These are phyloP conservation scores for Bicyclus anynana DNA, from an alignment of 1,140 invertebrate genomes.

Conservation along the genomic window DNA sequence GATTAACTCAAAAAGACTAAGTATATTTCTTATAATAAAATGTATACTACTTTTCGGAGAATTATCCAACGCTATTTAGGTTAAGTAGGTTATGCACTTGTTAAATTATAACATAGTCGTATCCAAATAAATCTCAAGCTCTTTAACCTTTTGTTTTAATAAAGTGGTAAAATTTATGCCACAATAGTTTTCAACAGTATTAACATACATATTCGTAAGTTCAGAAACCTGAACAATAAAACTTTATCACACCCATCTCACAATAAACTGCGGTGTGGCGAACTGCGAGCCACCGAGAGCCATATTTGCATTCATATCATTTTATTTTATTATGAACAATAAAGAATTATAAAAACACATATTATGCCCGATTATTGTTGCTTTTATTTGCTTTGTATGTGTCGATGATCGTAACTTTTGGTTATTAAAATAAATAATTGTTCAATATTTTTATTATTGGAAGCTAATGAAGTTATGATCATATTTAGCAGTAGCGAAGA, in stretches of 20 bases:
- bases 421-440: not conserved
- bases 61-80: too few relatives aligned
- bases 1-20: too few relatives aligned
- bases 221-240: constrained; percentile 20
- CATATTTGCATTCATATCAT: constrained; percentile 32
- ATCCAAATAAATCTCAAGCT: too few relatives aligned
- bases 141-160: too few relatives aligned
- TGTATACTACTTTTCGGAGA: too few relatives aligned
- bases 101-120: too few relatives aligned
- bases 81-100: too few relatives aligned
- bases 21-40: too few relatives aligned
- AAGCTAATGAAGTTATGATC: too few relatives aligned
- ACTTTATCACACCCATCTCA: constrained; percentile 23
- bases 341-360: constrained; percentile 10
- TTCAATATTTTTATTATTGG: too few relatives aligned
- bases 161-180: not conserved
- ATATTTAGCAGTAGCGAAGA: too few relatives aligned
- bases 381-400: not conserved
- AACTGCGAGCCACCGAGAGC: constrained; percentile 27
- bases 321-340: constrained; percentile 19
- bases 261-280: constrained; percentile 4
- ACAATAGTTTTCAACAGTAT: constrained; percentile 6
- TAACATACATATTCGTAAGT: not conserved
- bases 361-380: not conserved
- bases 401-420: not conserved